Conservation (phyloP, 2,888 invertebrate species). For the Seira ritae region DNA sequence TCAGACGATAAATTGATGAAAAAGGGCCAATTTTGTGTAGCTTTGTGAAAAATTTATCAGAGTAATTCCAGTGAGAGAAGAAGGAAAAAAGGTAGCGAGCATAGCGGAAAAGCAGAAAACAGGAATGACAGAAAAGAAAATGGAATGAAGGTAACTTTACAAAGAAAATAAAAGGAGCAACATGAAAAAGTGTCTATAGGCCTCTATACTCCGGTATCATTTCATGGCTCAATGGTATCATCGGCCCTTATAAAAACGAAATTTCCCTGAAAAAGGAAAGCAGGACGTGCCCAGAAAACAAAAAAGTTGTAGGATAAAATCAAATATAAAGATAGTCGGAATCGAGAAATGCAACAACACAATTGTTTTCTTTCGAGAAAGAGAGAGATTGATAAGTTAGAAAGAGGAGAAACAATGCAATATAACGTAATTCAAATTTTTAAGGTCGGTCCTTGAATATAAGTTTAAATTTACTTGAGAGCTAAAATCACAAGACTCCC, state of each 20-base stretch:
- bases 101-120: neutral
- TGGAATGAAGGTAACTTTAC: constrained; percentile 38
- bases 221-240: constrained; percentile 28
- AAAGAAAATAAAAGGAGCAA: constrained; percentile 23
- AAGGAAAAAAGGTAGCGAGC: constrained; percentile 16
- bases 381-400: constrained; percentile 50
- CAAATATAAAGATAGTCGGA: constrained; percentile 44
- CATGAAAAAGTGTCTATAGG: constrained; percentile 56
- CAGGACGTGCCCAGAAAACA: constrained; percentile 60
- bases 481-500: no score
- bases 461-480: no score
- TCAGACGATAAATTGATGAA: constrained; percentile 74
- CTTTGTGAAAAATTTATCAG: constrained; percentile 73
- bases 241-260: constrained; percentile 34
- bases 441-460: no score
- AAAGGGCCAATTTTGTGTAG: constrained; percentile 74
- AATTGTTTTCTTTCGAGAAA: constrained; percentile 44
- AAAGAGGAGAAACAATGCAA: neutral
- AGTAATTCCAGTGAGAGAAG: constrained; percentile 70
- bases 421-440: no score
- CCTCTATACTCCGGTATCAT: constrained; percentile 34
- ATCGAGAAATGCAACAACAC: constrained; percentile 43
- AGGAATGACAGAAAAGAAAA: constrained; percentile 21
- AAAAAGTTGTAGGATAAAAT: constrained; percentile 47
- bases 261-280: constrained; percentile 51